A percentile compares a stretch with the other conserved stretches of the same genome.
These are phyloP conservation scores for Notamacropus eugenii DNA, from an alignment of 2,797 vertebrate genomes.

Conservation along the genomic window DNA sequence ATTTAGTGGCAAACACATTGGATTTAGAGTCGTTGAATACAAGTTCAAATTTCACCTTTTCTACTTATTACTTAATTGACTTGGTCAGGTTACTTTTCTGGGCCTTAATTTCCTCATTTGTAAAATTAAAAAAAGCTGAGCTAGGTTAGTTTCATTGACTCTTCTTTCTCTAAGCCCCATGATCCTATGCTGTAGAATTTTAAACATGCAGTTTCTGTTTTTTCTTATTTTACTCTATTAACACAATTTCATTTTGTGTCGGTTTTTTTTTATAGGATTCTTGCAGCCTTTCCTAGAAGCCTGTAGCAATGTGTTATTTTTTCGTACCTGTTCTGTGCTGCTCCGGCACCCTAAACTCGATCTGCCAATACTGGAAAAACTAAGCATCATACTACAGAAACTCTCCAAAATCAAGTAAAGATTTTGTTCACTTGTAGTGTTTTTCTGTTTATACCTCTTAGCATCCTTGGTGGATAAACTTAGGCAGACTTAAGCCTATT, in stretches of 20 bases:
- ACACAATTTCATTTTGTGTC: neutral
- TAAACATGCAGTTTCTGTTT: neutral
- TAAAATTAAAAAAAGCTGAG: neutral
- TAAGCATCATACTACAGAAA: conserved; percentile 93
- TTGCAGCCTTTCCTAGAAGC: conserved; percentile 89
- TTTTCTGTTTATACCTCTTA: conserved; percentile 31
- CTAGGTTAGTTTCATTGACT: neutral
- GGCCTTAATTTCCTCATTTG: neutral
- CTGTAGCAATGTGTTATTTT: conserved; percentile 92
- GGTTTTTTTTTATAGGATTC: conserved; percentile 83
- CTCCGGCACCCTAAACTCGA: conserved; percentile 89
- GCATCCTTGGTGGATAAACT: neutral
- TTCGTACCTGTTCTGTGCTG: conserved; percentile 87
- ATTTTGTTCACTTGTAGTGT: conserved; percentile 34
- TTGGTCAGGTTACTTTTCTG: neutral
- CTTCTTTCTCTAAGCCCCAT: neutral
- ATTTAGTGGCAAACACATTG: neutral
- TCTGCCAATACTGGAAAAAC: conserved; percentile 88
- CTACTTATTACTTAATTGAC: neutral
- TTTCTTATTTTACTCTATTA: neutral
- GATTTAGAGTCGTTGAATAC: neutral
- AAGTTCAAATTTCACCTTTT: neutral
- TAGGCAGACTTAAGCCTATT: neutral
- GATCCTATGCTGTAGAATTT: neutral
- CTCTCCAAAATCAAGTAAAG: conserved; percentile 92